Evolutionary conservation across 2,888 invertebrate genomes (phyloP).

Genomic region (Drosophila rubida): DNA sequence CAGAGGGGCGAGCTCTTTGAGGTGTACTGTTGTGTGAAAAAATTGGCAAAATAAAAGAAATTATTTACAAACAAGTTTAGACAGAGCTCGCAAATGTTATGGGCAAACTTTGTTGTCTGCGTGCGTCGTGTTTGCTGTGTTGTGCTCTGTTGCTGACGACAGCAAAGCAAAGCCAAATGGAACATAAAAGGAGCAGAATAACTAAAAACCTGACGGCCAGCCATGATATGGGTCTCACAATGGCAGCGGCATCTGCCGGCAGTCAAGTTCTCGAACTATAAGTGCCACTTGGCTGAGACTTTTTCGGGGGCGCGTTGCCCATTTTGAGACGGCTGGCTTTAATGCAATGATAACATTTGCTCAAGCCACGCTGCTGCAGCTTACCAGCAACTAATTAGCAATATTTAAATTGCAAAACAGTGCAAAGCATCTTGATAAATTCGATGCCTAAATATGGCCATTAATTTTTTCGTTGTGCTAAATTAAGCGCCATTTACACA

Average conservation of each 20-base stretch:
- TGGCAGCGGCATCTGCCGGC: neutral
- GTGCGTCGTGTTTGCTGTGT: neutral
- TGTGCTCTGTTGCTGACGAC: slow-evolving; percentile 68
- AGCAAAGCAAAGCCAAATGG: slow-evolving; percentile 39
- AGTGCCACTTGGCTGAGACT: slow-evolving; percentile 45
- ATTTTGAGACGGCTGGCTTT: slow-evolving; percentile 52
- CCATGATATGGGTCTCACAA: slow-evolving; percentile 44
- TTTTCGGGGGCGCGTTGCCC: slow-evolving; percentile 28
- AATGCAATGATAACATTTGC: slow-evolving; percentile 65
- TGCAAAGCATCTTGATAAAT: slow-evolving; percentile 67
- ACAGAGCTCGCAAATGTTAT: slow-evolving; percentile 74
- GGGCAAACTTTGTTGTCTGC: slow-evolving; percentile 74
- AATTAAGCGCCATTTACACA: slow-evolving; percentile 66
- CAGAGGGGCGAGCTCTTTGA: slow-evolving; percentile 57
- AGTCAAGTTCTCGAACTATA: slow-evolving; percentile 41
- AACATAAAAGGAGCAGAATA: slow-evolving; percentile 32
- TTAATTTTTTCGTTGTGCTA: slow-evolving; percentile 67
- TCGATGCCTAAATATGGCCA: slow-evolving; percentile 51
- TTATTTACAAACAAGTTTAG: slow-evolving; percentile 80
- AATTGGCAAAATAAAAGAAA: slow-evolving; percentile 79
- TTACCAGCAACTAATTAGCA: slow-evolving; percentile 65
- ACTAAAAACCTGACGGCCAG: slow-evolving; percentile 28
- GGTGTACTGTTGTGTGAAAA: slow-evolving; percentile 77
- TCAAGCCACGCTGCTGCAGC: slow-evolving; percentile 22
- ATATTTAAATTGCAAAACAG: slow-evolving; percentile 66